A percentile compares a stretch with the other conserved stretches of the same genome.
Evolutionary conservation across 2,113 vertebrate genomes (phyloP).

Genomic region (Nannobrachium achirus): DNA sequence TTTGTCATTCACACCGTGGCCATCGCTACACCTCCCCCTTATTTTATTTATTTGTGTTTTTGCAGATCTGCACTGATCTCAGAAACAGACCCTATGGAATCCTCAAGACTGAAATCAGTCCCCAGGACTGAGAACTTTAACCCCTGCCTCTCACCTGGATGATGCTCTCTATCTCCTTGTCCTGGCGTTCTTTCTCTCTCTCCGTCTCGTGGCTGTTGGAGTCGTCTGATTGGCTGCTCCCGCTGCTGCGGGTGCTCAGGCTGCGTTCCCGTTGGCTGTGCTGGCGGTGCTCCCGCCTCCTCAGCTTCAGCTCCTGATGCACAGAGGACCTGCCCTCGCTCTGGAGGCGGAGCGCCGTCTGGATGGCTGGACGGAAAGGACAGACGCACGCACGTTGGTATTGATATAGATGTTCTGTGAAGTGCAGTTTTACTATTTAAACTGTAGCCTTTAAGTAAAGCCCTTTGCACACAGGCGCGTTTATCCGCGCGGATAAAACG

Average conservation of each 20-base stretch:
- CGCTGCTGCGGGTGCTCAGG: conserved; percentile 54
- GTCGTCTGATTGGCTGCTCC: conserved; percentile 71
- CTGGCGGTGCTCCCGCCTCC: conserved; percentile 72
- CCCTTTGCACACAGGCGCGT: no score
- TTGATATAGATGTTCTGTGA: no score
- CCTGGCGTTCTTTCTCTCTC: conserved; percentile 68
- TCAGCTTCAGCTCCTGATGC: conserved; percentile 77
- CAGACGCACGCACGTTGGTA: neutral
- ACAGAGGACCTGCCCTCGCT: conserved; percentile 69
- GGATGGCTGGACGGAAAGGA: conserved; percentile 72
- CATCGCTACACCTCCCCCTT: no score
- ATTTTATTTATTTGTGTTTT: no score
- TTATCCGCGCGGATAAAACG: no score
- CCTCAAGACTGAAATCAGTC: no score
- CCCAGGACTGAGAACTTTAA: no score
- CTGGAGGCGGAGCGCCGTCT: conserved; percentile 75
- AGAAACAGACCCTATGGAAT: no score
- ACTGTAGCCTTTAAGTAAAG: no score
- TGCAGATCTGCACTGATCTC: no score
- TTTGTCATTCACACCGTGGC: no score
- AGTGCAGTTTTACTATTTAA: no score
- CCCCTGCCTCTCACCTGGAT: conserved; percentile 77
- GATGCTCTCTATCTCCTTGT: conserved; percentile 77
- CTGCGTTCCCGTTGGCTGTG: conserved; percentile 59
- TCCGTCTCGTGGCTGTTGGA: conserved; percentile 61